Base-by-base conservation (phyloP, 2,113 vertebrate genomes). In the Hassar affinis region DNA sequence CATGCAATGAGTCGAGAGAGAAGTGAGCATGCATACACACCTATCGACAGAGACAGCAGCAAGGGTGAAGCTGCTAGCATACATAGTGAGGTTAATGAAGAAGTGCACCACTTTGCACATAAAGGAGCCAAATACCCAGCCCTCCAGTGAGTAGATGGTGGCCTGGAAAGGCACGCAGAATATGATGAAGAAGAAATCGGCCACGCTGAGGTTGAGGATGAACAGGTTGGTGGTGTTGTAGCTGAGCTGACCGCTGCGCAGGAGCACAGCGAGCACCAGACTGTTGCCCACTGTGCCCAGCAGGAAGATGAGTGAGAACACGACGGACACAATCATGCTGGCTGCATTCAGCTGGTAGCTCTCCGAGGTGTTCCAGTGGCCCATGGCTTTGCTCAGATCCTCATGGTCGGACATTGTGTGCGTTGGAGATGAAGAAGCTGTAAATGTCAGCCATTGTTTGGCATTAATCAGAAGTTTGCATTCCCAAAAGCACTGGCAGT, bases 81-180 rank as follows among this genome's bases (percentile, higher is more conserved):
- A 96, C 96, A 96, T 96, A 89, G 96, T 96, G 85, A 97, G 94
- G 92, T 96, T 96, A 91, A 96, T 96, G 90, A 96, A 95, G 91
- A 97, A 97, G 89, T 96, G 95, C 59, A 96, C 96, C 4, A 91
- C 94, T 88, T 96, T 97, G 92, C 95, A 96, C 94, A 96, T 95
- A 90, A 96, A 96, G 54, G 95, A 96, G 51, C 95, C 95, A 0
- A 97, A 97, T 85, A 97, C 93, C 95, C 96, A 97, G 52, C 95
- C 95, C 85, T 96, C 95, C 85, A 96, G 90, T 1, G 95, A 95
- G 89, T 97, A 97, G 91, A 96, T 96, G 86, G 95, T 96, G 86
- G 95, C 96, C 93, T 96, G 96, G 92, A 97, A 97, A 68, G 96
- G 96, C 64, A 97, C 94, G 49, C 96, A 97, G 94, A 96, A 96